Conservation (phyloP, 2,113 vertebrate species). For the Emydocephalus ijimae region DNA sequence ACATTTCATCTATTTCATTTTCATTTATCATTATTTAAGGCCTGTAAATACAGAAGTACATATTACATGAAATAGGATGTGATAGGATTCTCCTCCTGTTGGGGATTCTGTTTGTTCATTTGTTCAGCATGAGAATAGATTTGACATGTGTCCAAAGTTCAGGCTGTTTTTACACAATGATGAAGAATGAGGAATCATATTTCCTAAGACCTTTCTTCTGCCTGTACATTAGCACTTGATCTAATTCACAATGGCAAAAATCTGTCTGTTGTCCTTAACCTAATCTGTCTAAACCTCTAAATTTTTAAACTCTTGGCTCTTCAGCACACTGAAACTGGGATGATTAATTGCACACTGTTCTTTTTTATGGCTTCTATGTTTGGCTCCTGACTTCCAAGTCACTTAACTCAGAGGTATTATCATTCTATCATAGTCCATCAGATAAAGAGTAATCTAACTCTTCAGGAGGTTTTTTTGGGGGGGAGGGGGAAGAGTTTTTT, state of each 20-base stretch:
- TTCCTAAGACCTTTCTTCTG: background rate
- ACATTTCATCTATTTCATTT: background rate
- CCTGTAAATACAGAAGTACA: background rate
- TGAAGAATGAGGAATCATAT: background rate
- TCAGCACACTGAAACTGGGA: constrained; percentile 28
- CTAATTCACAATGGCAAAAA: constrained; percentile 27
- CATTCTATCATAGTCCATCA: constrained; percentile 6
- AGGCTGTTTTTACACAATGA: constrained; percentile 11
- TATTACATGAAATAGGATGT: background rate
- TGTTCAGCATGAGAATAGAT: background rate
- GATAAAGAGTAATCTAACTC: background rate
- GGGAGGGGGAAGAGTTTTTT: too few species aligned
- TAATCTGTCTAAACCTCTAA: constrained; percentile 22
- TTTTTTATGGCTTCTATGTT: background rate
- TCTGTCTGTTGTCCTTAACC: background rate
- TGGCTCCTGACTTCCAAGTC: constrained; percentile 35
- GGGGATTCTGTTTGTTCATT: background rate
- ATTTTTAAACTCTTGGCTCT: constrained; percentile 19
- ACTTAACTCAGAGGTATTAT: constrained; percentile 11
- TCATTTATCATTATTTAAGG: background rate
- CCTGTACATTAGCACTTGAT: background rate
- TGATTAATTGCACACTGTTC: constrained; percentile 39
- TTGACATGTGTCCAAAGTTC: background rate
- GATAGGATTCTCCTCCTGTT: background rate
- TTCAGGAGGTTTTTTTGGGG: background rate